Conservation (phyloP, 2,888 invertebrate species). For the Eilema caniola region DNA sequence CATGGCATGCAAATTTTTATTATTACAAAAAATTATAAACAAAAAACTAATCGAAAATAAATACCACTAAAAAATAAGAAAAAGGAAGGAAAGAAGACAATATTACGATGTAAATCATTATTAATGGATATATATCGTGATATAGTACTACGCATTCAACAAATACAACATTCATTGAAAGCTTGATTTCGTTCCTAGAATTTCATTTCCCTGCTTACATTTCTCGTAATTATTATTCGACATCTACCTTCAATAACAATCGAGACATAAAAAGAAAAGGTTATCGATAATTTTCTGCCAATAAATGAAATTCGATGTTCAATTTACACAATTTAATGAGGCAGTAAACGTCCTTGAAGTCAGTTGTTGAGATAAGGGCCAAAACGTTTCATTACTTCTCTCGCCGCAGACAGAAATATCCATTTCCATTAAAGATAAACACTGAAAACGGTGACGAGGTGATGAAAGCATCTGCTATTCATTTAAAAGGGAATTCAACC, state of each 20-base stretch:
- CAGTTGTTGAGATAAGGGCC: constrained; percentile 30
- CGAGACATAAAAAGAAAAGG: constrained; percentile 28
- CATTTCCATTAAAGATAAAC: constrained; percentile 41
- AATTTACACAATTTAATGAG: constrained; percentile 37
- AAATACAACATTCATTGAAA: no score
- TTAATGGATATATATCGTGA: no score
- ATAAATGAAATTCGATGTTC: constrained; percentile 28
- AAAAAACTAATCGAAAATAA: no score
- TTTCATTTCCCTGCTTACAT: background rate
- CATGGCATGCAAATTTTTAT: no score
- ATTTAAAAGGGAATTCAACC: constrained; percentile 33
- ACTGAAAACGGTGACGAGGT: constrained; percentile 29
- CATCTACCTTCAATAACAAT: background rate
- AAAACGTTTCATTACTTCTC: constrained; percentile 21
- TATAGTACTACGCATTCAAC: no score
- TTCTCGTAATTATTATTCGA: background rate
- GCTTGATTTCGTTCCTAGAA: background rate
- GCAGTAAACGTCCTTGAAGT: constrained; percentile 29
- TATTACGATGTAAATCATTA: no score
- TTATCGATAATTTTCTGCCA: constrained; percentile 26
- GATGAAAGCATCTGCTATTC: constrained; percentile 47
- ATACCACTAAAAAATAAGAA: no score
- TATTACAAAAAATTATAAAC: no score
- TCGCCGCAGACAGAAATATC: constrained; percentile 35
- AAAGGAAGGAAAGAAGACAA: no score